A percentile compares a stretch with the other conserved stretches of the same genome.
These are phyloP conservation scores for Parasteatoda tepidariorum DNA, from an alignment of 1,140 invertebrate species.

Conservation along the genomic window DNA sequence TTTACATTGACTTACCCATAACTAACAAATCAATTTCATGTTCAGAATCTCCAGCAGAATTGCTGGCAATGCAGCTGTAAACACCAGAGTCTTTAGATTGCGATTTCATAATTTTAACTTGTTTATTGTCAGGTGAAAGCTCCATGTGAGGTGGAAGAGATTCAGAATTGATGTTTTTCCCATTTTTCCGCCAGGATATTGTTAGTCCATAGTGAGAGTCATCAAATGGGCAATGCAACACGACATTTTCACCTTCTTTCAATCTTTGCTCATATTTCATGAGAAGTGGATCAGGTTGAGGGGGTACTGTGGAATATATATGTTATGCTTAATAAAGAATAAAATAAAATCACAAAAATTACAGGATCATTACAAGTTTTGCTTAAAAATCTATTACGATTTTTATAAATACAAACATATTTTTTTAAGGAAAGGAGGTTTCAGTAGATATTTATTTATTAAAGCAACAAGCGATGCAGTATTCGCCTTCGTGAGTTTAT, in stretches of 20 bases:
- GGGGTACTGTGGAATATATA: too few relatives aligned
- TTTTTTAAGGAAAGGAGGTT: too few relatives aligned
- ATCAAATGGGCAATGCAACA: slow-evolving; percentile 40
- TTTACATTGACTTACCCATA: slow-evolving; percentile 19
- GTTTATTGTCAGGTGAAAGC: slow-evolving; percentile 32
- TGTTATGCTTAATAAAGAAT: slow-evolving; percentile 12
- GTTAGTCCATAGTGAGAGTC: not conserved
- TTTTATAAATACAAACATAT: too few relatives aligned
- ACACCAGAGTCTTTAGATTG: slow-evolving; percentile 34
- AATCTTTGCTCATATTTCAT: not conserved
- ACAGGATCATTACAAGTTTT: not conserved
- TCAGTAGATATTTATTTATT: too few relatives aligned
- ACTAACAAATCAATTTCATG: slow-evolving; percentile 45
- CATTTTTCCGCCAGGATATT: slow-evolving; percentile 53
- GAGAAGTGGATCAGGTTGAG: slow-evolving; percentile 7
- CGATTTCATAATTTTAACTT: slow-evolving; percentile 46
- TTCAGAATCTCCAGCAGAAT: slow-evolving; percentile 49
- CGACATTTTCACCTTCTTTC: slow-evolving; percentile 40
- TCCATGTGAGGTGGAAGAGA: slow-evolving; percentile 6
- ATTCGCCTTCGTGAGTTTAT: too few relatives aligned
- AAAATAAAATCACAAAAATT: not conserved
- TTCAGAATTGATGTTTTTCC: not conserved
- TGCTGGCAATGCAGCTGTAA: slow-evolving; percentile 53
- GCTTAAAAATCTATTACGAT: too few relatives aligned
- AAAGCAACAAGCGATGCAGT: too few relatives aligned